These are phyloP conservation scores for Strigamia maritima DNA, from an alignment of 2,888 invertebrate species.

Conservation along the genomic window DNA sequence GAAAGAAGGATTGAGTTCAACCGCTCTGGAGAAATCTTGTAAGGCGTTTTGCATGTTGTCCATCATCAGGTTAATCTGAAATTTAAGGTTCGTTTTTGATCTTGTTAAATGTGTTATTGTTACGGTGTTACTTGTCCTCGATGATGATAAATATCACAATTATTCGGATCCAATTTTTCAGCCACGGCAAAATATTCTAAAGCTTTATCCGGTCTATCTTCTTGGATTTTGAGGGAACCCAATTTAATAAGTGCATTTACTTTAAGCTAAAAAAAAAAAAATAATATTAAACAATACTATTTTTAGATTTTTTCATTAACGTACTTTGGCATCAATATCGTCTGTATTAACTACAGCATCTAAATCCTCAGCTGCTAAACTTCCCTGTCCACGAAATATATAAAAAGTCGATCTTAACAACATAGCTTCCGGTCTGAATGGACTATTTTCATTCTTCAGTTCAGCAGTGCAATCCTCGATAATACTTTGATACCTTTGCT, in stretches of 20 bases:
- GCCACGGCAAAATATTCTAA: conserved; percentile 76
- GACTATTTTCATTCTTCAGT: conserved; percentile 46
- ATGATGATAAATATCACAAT: conserved; percentile 88
- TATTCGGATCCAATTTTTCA: conserved; percentile 69
- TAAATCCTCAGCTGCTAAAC: conserved; percentile 57
- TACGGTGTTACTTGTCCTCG: conserved; percentile 64
- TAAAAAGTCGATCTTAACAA: conserved; percentile 82
- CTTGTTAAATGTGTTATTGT: background rate
- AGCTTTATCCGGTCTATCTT: conserved; percentile 68
- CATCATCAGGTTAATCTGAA: conserved; percentile 75
- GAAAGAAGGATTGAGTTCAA: conserved; percentile 76
- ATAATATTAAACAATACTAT: too few species aligned
- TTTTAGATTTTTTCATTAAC: conserved; percentile 21
- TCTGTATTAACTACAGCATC: conserved; percentile 66
- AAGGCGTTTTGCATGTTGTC: conserved; percentile 78
- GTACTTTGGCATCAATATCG: conserved; percentile 59
- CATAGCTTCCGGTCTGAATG: conserved; percentile 57
- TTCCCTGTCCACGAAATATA: conserved; percentile 64
- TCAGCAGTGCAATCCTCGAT: conserved; percentile 50
- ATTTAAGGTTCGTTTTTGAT: background rate
- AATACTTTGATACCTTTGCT: conserved; percentile 49
- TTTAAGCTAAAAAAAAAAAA: conserved; percentile 58
- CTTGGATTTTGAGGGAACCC: conserved; percentile 77
- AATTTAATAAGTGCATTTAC: conserved; percentile 85
- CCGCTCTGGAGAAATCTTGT: conserved; percentile 76